Evolutionary conservation across 2,888 invertebrate species (phyloP).

Genomic region (Eilema depressum): DNA sequence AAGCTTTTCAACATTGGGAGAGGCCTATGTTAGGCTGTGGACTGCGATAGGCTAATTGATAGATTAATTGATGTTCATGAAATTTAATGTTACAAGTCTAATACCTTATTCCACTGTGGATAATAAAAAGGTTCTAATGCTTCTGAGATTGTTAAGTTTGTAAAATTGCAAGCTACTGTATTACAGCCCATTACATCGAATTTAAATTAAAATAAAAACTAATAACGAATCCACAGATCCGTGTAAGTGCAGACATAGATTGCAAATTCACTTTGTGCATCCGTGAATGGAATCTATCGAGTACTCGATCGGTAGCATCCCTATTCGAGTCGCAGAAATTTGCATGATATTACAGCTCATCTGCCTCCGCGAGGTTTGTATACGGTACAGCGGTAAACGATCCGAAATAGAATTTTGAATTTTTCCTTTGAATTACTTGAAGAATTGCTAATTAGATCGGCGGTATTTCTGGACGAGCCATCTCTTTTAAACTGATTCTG

Average conservation of each 20-base stretch:
- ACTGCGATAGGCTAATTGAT: too few species aligned
- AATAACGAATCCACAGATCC: conserved; percentile 10
- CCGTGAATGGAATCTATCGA: conserved; percentile 30
- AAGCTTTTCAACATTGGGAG: too few species aligned
- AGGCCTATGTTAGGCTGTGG: too few species aligned
- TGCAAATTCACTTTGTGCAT: conserved; percentile 34
- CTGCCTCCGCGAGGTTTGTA: conserved; percentile 59
- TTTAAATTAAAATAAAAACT: conserved; percentile 10
- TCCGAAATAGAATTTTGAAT: conserved; percentile 71
- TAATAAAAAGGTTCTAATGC: neutral
- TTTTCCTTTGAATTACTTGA: conserved; percentile 57
- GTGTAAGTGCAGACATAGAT: conserved; percentile 13
- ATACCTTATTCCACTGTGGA: neutral
- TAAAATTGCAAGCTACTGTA: neutral
- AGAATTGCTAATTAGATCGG: conserved; percentile 65
- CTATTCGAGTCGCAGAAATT: conserved; percentile 68
- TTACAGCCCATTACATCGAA: neutral
- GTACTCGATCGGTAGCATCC: conserved; percentile 28
- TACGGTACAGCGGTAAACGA: conserved; percentile 73
- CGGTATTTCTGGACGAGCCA: conserved; percentile 37
- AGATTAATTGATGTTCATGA: too few species aligned
- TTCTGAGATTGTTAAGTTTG: neutral
- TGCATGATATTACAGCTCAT: conserved; percentile 82
- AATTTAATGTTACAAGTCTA: too few species aligned
- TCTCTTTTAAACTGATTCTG: conserved; percentile 47